Base-by-base conservation (phyloP, 2,113 vertebrate genomes). In the Sisor rabdophorus region DNA sequence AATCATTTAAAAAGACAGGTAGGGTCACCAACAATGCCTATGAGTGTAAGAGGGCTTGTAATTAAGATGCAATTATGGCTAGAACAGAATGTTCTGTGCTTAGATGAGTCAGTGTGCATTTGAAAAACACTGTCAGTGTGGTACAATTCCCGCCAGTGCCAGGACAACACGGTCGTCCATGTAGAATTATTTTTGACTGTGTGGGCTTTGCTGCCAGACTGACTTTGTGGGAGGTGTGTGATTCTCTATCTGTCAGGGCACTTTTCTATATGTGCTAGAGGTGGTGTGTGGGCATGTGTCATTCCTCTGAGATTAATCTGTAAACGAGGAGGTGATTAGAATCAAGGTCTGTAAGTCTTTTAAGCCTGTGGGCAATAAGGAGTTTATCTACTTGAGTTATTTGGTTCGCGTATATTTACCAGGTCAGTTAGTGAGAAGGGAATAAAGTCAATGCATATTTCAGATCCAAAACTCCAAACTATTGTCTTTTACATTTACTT, bases 1-100 rank as follows among this genome's bases (percentile, higher is more conserved):
- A 32, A 78, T 70, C 60, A 36, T 74, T 82, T 73, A 71, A 77
- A 77, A 64, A 75, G 81, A 73, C 78, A 77, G 63, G 52, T 63
- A 16, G 47, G 71, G 36, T 74, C 54, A 10, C 75, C 73, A 69
- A 75, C 36, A 61, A 67, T 55, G 48, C 69, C 63, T 44, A 26
- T 22, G 60, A 59, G 56, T 52, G 47, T 26, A 28, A 60, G 28
- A 80, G 72, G 75, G 71, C 71, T 76, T 61, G 74, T 72, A 80
- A 79, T 78, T 54, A 67, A 80, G 44, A 60, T 19, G 59, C 54
- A 68, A 80, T 80, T 79, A 79, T 63, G 67, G 20, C 47, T 59
- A 63, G 47, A 48, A 73, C 75, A 77, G 65, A 56, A 40, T 48
- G 24, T 67, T 60, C 13, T 53, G 63, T 52, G 22, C 75, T 77